A percentile compares a stretch with the other conserved stretches of the same genome.
phyloP scores from a whole-genome alignment of 2,888 invertebrate genomes.

The Emesis russula region DNA sequence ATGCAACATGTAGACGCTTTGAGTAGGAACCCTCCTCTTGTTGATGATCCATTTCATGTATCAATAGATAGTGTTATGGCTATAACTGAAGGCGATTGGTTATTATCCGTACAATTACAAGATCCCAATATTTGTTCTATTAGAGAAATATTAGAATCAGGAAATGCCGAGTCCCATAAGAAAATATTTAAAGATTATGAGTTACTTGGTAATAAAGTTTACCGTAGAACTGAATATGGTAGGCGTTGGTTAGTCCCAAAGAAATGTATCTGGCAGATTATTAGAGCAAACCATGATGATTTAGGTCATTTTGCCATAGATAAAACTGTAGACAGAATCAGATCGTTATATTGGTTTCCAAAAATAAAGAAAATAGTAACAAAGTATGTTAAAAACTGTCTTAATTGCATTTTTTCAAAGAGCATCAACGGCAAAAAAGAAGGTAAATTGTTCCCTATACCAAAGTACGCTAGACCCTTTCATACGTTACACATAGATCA shows the following conservation, averaged over 20 bases:
- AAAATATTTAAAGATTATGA: slow-evolving; percentile 73
- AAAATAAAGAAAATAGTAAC: too few species aligned
- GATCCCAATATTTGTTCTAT: slow-evolving; percentile 49
- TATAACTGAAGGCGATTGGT: slow-evolving; percentile 72
- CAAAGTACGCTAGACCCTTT: too few species aligned
- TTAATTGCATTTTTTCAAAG: too few species aligned
- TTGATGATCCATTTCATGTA: background rate
- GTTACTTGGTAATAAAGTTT: slow-evolving; percentile 69
- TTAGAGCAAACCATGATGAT: slow-evolving; percentile 85
- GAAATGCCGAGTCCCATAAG: slow-evolving; percentile 12
- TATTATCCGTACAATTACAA: slow-evolving; percentile 9
- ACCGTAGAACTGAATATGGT: slow-evolving; percentile 64
- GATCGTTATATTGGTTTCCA: slow-evolving; percentile 76
- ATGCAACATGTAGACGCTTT: slow-evolving; percentile 67
- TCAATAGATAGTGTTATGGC: slow-evolving; percentile 22
- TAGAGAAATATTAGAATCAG: slow-evolving; percentile 46
- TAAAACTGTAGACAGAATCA: slow-evolving; percentile 83
- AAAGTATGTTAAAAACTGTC: too few species aligned
- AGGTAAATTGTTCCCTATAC: too few species aligned
- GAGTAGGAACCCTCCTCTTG: slow-evolving; percentile 68
- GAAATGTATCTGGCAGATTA: slow-evolving; percentile 40
- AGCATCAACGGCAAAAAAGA: too few species aligned
- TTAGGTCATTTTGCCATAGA: slow-evolving; percentile 65
- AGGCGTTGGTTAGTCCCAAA: slow-evolving; percentile 83
- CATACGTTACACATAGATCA: too few species aligned